phyloP scores from a whole-genome alignment of 2,113 vertebrate genomes.

The Pundamilia nyererei region DNA sequence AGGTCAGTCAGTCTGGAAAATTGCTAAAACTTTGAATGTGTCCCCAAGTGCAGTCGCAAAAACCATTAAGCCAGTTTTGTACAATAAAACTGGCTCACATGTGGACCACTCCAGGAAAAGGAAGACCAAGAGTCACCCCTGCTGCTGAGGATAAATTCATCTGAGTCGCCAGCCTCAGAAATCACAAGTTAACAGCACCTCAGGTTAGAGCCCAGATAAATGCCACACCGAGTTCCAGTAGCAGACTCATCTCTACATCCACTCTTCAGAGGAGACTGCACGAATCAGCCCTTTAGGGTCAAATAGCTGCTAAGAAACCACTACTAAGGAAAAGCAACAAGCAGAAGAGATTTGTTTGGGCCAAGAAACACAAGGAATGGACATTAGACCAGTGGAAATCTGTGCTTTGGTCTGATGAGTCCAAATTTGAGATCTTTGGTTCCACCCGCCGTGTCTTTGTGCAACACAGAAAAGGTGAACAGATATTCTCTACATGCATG shows the following conservation, averaged over 20 bases:
- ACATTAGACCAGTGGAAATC: not conserved
- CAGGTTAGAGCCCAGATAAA: accelerated
- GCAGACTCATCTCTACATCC: not conserved
- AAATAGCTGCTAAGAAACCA: too few species aligned
- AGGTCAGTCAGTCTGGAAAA: not conserved
- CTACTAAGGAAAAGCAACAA: too few species aligned
- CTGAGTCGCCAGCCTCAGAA: accelerated
- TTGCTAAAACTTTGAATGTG: not conserved
- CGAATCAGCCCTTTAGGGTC: accelerated
- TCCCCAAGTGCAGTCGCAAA: not conserved
- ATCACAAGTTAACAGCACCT: not conserved
- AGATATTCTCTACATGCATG: not conserved
- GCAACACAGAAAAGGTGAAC: accelerated
- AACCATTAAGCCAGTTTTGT: not conserved
- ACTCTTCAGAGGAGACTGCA: accelerated
- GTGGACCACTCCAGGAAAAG: accelerated
- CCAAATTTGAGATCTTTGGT: not conserved
- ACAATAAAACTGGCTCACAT: accelerated
- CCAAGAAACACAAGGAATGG: accelerated
- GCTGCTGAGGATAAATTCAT: not conserved
- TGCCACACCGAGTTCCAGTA: not conserved
- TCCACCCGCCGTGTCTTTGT: accelerated
- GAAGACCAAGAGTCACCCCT: not conserved
- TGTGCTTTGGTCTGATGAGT: not conserved
- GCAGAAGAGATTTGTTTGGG: too few species aligned